These are phyloP conservation scores for Pollicipes pollicipes DNA, from an alignment of 1,140 invertebrate genomes.

Conservation along the genomic window DNA sequence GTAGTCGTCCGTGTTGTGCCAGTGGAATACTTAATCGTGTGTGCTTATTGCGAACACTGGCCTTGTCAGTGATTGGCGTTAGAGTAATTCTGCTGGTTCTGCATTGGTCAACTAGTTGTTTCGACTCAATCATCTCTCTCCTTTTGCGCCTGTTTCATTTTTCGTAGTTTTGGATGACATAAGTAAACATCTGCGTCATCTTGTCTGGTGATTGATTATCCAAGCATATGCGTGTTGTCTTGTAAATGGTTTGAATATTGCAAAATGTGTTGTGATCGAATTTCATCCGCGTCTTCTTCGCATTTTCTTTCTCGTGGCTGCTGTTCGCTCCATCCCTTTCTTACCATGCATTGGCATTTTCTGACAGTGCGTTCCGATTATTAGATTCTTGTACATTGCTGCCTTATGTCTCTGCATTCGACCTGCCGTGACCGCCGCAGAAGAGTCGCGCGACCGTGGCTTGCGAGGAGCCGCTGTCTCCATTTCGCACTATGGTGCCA, in stretches of 20 bases:
- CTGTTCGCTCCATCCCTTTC: too few relatives aligned
- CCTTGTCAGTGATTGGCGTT: neutral
- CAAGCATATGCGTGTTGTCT: neutral
- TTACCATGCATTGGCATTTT: too few relatives aligned
- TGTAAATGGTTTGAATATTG: neutral
- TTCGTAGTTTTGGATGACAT: neutral
- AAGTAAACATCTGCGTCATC: neutral
- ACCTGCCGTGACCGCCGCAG: too few relatives aligned
- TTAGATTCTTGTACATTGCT: too few relatives aligned
- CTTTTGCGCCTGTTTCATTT: neutral
- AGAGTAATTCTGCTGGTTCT: neutral
- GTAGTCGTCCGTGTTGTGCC: neutral
- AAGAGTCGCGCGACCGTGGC: too few relatives aligned
- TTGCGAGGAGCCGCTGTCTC: too few relatives aligned
- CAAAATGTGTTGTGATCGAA: too few relatives aligned
- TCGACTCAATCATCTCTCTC: neutral
- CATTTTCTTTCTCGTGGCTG: too few relatives aligned
- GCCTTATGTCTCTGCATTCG: too few relatives aligned
- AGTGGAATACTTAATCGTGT: neutral
- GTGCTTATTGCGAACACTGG: neutral
- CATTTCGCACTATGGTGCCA: too few relatives aligned
- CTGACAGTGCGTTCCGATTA: too few relatives aligned
- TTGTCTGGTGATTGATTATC: neutral
- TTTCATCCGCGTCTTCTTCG: too few relatives aligned
- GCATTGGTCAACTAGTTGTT: neutral